Conservation (phyloP, 1,140 invertebrate species). For the Eriocheir sinensis region DNA sequence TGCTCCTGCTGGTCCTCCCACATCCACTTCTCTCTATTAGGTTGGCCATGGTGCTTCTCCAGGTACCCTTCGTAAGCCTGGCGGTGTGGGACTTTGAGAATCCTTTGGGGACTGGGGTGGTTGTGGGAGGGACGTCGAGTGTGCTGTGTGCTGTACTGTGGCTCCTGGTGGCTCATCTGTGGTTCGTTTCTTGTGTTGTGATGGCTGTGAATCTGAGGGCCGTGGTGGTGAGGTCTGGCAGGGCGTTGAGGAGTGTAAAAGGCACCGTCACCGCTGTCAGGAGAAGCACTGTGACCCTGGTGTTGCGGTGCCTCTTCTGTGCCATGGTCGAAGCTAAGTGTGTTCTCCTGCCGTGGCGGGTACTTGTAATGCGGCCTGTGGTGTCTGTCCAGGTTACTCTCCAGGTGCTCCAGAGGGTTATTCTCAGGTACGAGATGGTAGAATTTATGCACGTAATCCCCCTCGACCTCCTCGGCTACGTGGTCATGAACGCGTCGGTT, state of each 20-base stretch:
- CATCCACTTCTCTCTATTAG: background rate
- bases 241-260: background rate
- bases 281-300: too few species aligned
- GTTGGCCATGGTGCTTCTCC: background rate
- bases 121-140: background rate
- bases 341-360: background rate
- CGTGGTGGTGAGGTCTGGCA: background rate
- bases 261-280: background rate
- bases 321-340: background rate
- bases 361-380: background rate
- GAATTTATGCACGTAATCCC: background rate
- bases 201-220: background rate
- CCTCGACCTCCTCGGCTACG: background rate
- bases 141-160: background rate
- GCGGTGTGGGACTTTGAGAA: background rate
- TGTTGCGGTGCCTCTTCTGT: background rate
- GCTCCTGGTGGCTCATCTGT: background rate
- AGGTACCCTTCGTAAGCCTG: background rate
- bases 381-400: background rate
- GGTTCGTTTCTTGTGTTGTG: background rate
- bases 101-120: background rate
- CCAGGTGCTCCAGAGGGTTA: background rate
- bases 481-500: background rate
- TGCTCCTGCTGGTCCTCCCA: background rate
- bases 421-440: background rate